phyloP scores from a whole-genome alignment of 2,888 invertebrate genomes.

The Phalera bucephala region DNA sequence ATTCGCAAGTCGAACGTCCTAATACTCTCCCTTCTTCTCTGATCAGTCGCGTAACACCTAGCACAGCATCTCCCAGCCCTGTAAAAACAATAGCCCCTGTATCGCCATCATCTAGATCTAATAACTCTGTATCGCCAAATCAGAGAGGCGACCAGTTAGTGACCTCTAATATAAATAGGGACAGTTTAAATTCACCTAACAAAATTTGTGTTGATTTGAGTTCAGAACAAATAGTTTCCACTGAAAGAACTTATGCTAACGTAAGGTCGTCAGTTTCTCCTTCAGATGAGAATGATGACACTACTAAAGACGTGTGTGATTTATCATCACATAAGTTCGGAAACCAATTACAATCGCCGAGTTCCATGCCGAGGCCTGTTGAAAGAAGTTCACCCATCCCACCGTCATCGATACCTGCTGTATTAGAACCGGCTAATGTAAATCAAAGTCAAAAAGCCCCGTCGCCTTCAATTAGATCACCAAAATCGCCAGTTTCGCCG shows the following conservation, averaged over 20 bases:
- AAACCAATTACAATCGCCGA: slow-evolving; percentile 41
- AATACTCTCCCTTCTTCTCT: slow-evolving; percentile 66
- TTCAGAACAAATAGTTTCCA: slow-evolving; percentile 31
- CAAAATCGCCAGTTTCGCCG: slow-evolving; percentile 50
- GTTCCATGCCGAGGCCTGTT: slow-evolving; percentile 36
- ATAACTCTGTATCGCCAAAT: slow-evolving; percentile 47
- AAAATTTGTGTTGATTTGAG: slow-evolving; percentile 40
- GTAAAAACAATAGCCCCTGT: slow-evolving; percentile 59
- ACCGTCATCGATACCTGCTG: slow-evolving; percentile 30
- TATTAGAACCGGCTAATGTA: slow-evolving; percentile 39
- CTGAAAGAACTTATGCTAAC: slow-evolving; percentile 46
- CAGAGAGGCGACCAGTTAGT: slow-evolving; percentile 48
- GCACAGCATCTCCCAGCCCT: slow-evolving; percentile 73
- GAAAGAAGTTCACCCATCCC: slow-evolving; percentile 50
- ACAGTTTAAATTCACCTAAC: slow-evolving; percentile 48
- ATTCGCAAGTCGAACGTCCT: slow-evolving; percentile 73
- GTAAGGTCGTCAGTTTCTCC: slow-evolving; percentile 50
- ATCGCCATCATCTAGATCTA: slow-evolving; percentile 55
- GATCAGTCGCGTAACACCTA: slow-evolving; percentile 59
- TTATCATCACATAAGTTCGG: slow-evolving; percentile 28
- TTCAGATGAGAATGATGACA: slow-evolving; percentile 42
- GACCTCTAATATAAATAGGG: slow-evolving; percentile 51
- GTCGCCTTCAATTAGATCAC: slow-evolving; percentile 55
- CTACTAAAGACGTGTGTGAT: slow-evolving; percentile 37
- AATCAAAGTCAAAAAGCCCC: slow-evolving; percentile 60